Base-by-base conservation (phyloP, 2,797 vertebrate genomes). In the Hemitrygon akajei region DNA sequence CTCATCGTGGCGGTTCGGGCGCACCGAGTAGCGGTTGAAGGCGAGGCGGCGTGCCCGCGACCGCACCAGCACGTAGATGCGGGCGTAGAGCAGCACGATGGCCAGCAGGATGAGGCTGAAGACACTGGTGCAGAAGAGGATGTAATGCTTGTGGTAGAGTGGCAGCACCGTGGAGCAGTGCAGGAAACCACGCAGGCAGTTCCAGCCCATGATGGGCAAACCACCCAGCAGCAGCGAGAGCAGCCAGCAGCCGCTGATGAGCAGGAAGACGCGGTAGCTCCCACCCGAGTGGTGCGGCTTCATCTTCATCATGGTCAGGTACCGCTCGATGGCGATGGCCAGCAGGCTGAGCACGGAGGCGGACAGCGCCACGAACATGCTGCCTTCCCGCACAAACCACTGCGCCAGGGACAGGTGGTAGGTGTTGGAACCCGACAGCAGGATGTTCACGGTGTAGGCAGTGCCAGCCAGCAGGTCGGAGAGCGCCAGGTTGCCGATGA, bases 261-360 rank as follows among this genome's bases (percentile, higher is more conserved):
- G 97, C 95, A 99, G 96, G 95, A 99, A 99, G 93, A 98, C 99
- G 0, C 99, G 98, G 91, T 96, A 98, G 69, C 98, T 98, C 95
- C 98, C 98, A 93, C 98, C 98, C 18, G 97, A 97, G 91, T 98
- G 98, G 96, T 98, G 98, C 22, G 99, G 96, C 94, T 99, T 99
- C 98, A 99, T 99, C 96, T 99, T 98, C 95, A 99, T 95, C 98
- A 99, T 99, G 94, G 99, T 99, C 94, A 99, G 98, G 94, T 99
- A 99, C 84, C 99, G 97, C 95, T 99, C 99, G 0, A 99, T 98
- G 95, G 98, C 99, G 71, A 99, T 99, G 95, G 99, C 99, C 82
- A 99, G 95, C 66, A 99, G 96, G 95, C 99, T 99, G 96, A 99
- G 99, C 92, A 99, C 98, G 0, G 98, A 99, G 30, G 99, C 99